Percentiles rank a stretch among this genome's conserved stretches.
Evolutionary conservation across 1,140 invertebrate species (phyloP).

Genomic region (Drosophila nebulosa): DNA sequence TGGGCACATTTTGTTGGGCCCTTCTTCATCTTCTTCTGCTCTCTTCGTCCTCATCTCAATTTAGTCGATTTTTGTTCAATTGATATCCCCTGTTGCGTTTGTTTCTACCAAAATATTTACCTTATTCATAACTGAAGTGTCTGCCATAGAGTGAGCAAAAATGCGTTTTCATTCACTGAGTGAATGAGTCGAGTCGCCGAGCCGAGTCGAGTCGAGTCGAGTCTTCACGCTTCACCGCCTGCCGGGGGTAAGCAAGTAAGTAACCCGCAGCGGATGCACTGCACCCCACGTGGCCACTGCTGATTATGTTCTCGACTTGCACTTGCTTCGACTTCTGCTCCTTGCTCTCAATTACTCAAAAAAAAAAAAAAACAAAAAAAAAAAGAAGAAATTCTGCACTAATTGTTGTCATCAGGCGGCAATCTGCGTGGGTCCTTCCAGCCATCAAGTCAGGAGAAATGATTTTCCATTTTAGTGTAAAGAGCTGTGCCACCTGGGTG

Average conservation of each 20-base stretch:
- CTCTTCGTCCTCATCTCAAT: background rate
- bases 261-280: slow-evolving; percentile 37
- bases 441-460: slow-evolving; percentile 34
- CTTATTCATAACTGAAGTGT: slow-evolving; percentile 78
- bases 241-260: slow-evolving; percentile 12
- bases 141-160: slow-evolving; percentile 11
- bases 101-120: slow-evolving; percentile 80
- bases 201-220: no score
- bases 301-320: slow-evolving; percentile 57
- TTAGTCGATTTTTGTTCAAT: slow-evolving; percentile 56
- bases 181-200: no score
- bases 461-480: slow-evolving; percentile 26
- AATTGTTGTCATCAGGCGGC: slow-evolving; percentile 68
- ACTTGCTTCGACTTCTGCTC: slow-evolving; percentile 4
- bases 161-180: background rate
- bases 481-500: slow-evolving; percentile 6
- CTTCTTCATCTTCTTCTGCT: background rate
- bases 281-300: slow-evolving; percentile 55
- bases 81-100: slow-evolving; percentile 80
- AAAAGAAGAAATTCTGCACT: slow-evolving; percentile 59
- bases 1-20: slow-evolving; percentile 60
- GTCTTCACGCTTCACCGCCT: slow-evolving; percentile 54
- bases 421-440: slow-evolving; percentile 45
- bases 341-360: background rate
- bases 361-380: slow-evolving; percentile 12